Conservation (phyloP, 2,113 vertebrate species). For the Oxygymnocypris stewartii region DNA sequence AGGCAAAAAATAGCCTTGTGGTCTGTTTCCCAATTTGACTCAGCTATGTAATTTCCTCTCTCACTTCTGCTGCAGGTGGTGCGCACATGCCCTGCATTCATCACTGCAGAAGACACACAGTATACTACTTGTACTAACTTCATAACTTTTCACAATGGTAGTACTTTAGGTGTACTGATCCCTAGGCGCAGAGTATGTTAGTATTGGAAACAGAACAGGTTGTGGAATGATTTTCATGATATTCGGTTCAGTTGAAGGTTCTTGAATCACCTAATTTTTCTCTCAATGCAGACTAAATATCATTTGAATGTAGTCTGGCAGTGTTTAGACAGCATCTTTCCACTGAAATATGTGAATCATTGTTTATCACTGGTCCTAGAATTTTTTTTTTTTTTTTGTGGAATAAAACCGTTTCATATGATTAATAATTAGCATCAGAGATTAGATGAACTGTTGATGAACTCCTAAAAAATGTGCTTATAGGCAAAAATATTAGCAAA, state of each 20-base stretch:
- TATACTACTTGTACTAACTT: not conserved
- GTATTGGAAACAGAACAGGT: not conserved
- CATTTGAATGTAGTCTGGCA: not conserved
- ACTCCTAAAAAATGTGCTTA: not conserved
- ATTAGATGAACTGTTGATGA: not conserved
- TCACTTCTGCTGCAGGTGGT: not conserved
- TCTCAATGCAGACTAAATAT: not conserved
- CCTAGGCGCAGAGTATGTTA: not conserved
- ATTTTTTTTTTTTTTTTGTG: too few species aligned
- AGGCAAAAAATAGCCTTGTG: constrained; percentile 36
- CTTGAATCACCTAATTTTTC: not conserved
- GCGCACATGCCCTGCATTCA: constrained; percentile 6
- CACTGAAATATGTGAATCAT: not conserved
- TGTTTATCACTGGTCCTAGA: too few species aligned
- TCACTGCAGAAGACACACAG: not conserved
- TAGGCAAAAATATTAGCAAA: not conserved
- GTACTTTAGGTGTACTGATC: not conserved
- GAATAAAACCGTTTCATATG: too few species aligned
- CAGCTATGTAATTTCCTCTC: constrained; percentile 14
- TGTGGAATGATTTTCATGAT: not conserved
- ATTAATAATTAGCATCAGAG: not conserved
- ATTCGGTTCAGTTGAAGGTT: not conserved
- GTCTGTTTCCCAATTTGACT: constrained; percentile 19
- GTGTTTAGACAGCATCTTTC: not conserved
- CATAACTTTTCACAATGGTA: not conserved